These are phyloP conservation scores for Hestina assimilis DNA, from an alignment of 1,140 invertebrate species.

Conservation along the genomic window DNA sequence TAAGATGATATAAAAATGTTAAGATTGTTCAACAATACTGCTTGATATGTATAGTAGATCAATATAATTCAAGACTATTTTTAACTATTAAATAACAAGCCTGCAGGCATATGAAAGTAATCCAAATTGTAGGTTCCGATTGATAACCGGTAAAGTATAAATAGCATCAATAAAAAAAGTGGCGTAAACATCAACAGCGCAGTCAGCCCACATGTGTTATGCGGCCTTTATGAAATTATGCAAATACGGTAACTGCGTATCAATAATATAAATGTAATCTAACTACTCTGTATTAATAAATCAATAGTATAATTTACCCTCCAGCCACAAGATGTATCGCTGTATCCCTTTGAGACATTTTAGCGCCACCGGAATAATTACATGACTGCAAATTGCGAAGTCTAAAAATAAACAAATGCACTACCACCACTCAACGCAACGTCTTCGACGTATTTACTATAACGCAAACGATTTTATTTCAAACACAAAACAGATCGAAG, in stretches of 20 bases:
- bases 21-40: not conserved
- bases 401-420: conserved; percentile 78
- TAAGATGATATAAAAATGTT: too few relatives aligned
- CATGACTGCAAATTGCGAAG: conserved; percentile 70
- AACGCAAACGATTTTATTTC: conserved; percentile 6
- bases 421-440: conserved; percentile 50
- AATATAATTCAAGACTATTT: not conserved
- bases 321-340: conserved; percentile 92
- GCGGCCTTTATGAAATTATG: conserved; percentile 19
- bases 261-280: not conserved
- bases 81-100: not conserved
- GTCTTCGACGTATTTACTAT: conserved; percentile 36
- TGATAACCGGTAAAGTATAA: conserved; percentile 11
- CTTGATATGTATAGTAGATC: not conserved
- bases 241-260: conserved; percentile 24
- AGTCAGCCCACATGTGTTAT: conserved; percentile 18
- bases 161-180: conserved; percentile 17
- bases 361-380: conserved; percentile 66
- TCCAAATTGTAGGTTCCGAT: not conserved
- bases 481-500: not conserved
- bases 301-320: conserved; percentile 80
- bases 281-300: conserved; percentile 1
- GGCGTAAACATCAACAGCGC: conserved; percentile 26
- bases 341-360: conserved; percentile 88
- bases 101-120: not conserved